A percentile compares a stretch with the other conserved stretches of the same genome.
Evolutionary conservation across 2,797 vertebrate genomes (phyloP).

Genomic region (Pseudomugil tenellus): DNA sequence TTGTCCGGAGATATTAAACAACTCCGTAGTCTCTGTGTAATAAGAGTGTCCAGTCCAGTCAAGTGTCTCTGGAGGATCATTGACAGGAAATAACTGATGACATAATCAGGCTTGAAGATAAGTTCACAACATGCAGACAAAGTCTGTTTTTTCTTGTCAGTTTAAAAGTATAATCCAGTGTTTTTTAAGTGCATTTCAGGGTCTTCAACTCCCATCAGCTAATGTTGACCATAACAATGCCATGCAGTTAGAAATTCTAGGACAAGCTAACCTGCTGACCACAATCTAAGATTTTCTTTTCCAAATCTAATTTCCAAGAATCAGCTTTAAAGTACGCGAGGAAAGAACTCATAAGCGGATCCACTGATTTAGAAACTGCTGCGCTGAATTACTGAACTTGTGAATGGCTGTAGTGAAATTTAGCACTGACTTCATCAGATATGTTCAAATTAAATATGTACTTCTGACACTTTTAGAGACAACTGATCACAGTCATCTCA

Average conservation of each 20-base stretch:
- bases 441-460: background rate
- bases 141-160: background rate
- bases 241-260: background rate
- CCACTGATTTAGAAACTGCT: background rate
- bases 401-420: background rate
- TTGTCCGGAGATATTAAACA: background rate
- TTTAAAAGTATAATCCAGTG: background rate
- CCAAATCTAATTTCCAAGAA: background rate
- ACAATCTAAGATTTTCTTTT: background rate
- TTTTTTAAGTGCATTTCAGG: background rate
- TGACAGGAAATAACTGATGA: background rate
- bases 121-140: background rate
- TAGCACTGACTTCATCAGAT: background rate
- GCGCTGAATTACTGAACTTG: background rate
- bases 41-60: too few relatives aligned
- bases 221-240: background rate
- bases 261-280: background rate
- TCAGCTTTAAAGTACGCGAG: background rate
- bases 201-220: slow-evolving; percentile 3
- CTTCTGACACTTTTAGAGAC: background rate
- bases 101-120: background rate
- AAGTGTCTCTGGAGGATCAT: background rate
- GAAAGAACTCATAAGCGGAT: background rate
- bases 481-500: background rate
- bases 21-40: background rate